A percentile compares a stretch with the other conserved stretches of the same genome.
Conservation (phyloP, 92 coral and sea anemone genomes). For the Plumapathes pennacea region DNA sequence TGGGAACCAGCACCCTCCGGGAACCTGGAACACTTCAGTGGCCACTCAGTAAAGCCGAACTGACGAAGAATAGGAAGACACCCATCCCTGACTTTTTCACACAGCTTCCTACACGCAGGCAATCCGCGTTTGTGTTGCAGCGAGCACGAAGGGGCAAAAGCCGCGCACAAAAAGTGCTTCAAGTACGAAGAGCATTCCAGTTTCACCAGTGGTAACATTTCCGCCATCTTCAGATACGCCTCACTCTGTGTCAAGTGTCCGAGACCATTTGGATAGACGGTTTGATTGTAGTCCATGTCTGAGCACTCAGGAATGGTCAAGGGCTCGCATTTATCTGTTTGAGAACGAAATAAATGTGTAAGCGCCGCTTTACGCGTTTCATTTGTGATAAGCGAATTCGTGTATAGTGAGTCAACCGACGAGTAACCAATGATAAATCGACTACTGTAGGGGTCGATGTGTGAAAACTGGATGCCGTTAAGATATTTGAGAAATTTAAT, state of each 20-base stretch:
- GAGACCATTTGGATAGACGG: conserved; percentile 22
- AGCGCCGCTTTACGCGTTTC: no score
- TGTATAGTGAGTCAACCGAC: no score
- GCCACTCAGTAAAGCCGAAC: conserved; percentile 4
- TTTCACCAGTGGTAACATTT: conserved; percentile 4
- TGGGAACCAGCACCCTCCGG: conserved; percentile 3
- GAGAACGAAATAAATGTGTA: no score
- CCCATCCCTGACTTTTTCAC: conserved; percentile 36
- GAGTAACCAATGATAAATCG: no score
- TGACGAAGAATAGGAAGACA: conserved; percentile 17
- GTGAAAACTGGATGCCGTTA: no score
- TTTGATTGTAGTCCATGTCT: conserved; percentile 27
- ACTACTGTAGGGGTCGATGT: no score
- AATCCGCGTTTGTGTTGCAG: conserved; percentile 16
- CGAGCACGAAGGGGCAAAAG: conserved; percentile 39
- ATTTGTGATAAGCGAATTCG: no score
- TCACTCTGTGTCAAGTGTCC: conserved; percentile 12
- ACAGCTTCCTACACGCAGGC: conserved; percentile 56
- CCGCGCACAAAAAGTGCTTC: conserved; percentile 41
- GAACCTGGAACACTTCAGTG: conserved; percentile 7
- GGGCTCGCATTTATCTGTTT: conserved; percentile 36
- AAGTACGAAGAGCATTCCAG: conserved; percentile 38
- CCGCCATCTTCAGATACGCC: background rate
- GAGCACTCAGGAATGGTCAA: conserved; percentile 22
- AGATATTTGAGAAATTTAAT: no score